These are phyloP conservation scores for Hoplostethus atlanticus DNA, from an alignment of 2,797 vertebrate genomes.

Conservation along the genomic window DNA sequence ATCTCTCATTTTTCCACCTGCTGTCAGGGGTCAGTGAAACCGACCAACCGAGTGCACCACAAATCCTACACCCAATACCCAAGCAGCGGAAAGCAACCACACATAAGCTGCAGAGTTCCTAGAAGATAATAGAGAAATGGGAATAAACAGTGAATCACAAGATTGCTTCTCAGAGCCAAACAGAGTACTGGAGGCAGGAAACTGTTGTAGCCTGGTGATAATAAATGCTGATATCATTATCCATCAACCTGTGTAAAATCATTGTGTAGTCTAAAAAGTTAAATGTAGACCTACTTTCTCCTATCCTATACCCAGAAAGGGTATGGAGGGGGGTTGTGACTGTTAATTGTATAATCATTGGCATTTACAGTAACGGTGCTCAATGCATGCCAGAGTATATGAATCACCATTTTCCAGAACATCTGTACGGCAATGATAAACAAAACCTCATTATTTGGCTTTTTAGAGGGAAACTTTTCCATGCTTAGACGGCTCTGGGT, in stretches of 20 bases:
- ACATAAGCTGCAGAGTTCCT: neutral
- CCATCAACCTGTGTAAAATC: too few relatives aligned
- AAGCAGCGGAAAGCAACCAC: neutral
- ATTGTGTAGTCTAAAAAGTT: too few relatives aligned
- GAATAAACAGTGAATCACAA: constrained; percentile 6
- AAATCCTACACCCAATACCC: constrained; percentile 11
- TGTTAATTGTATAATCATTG: neutral
- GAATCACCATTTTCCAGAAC: constrained; percentile 15
- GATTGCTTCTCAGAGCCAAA: neutral
- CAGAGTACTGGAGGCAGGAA: neutral
- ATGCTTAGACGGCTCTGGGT: constrained; percentile 43
- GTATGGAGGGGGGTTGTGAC: too few relatives aligned
- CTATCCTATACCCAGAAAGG: neutral
- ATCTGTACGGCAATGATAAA: constrained; percentile 24
- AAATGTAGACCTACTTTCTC: neutral
- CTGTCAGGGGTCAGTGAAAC: constrained; percentile 38
- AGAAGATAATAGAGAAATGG: constrained; percentile 8
- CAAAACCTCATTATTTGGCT: constrained; percentile 4
- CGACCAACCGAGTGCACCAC: constrained; percentile 14
- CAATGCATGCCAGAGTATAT: neutral
- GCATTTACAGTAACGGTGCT: neutral
- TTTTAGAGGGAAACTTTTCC: constrained; percentile 48
- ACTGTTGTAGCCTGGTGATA: neutral
- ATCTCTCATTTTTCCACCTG: constrained; percentile 75
- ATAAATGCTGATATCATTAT: too few relatives aligned